Evolutionary conservation across 2,113 vertebrate species (phyloP), one percentile per base, ranked within the genome.

Genomic region (Neoarius graeffei): DNA sequence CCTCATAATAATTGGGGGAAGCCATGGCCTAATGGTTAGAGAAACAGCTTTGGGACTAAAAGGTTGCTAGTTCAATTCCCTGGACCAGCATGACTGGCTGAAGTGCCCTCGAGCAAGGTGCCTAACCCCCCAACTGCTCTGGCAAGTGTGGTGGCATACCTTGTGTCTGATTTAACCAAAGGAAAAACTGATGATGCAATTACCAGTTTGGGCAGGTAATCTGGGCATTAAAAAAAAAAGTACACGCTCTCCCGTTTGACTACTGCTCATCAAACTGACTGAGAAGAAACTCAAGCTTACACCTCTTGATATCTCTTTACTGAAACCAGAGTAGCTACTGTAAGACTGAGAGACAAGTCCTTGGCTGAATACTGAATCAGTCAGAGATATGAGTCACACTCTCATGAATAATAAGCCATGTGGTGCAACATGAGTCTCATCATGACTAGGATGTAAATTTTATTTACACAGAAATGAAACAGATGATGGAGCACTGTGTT

Each of bases 391-490:
- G 57, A 62, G 62, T 69, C 77, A 88, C 80, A 54, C 35, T 42
- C 52, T 88, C 83, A 89, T 91, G 71, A 91, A 91, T 91, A 86
- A 89, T 88, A 19, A 7, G 76, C 56, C 62, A 48, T 30, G 54
- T 71, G 30, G 59, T 85, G 86, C 67, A 86, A 86, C 76, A 60
- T 9, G 23, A 91, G 85, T 80, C n/a, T 80, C 76, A 27, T 79
- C 76, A 77, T 17, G 27, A 73, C 54, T 42, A 20, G 8, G 48
- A n/a, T 73, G 7, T 71, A 17, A 77, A 52, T 14, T 77, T 52
- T 77, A 77, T 77, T 25, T 5, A 14, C 42, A 50, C 48, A 14
- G 23, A 48, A 30, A 35, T 35, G 30, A 71, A 35, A 23, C 35
- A 74, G 7, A 74, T 7, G 71, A 9, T 35, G 23, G 67, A 69